Evolutionary conservation across 2,113 vertebrate species (phyloP).

Genomic region (Amazona vittata): DNA sequence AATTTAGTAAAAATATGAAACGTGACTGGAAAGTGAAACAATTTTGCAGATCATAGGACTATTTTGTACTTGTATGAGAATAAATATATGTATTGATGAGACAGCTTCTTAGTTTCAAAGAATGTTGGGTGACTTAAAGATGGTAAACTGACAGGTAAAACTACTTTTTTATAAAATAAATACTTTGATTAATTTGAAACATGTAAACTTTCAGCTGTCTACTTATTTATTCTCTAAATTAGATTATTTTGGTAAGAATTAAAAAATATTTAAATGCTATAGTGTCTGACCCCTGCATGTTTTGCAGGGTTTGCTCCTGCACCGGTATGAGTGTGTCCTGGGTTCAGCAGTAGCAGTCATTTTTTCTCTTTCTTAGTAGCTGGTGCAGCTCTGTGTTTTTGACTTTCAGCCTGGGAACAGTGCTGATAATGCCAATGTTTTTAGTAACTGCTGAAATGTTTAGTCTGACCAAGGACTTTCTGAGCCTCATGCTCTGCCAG

Average conservation of each 20-base stretch:
- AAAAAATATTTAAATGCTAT: neutral
- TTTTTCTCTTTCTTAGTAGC: too few species aligned
- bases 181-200: neutral
- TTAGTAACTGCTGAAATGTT: too few species aligned
- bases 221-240: neutral
- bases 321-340: neutral
- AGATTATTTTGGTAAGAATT: neutral
- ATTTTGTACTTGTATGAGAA: neutral
- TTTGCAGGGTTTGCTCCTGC: neutral
- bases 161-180: neutral
- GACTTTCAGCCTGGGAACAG: too few species aligned
- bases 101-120: neutral
- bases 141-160: neutral
- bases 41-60: neutral
- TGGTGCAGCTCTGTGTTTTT: too few species aligned
- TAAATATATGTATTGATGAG: neutral
- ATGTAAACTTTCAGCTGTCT: neutral
- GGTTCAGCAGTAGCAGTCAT: too few species aligned
- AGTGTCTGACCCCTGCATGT: neutral
- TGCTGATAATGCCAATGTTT: too few species aligned
- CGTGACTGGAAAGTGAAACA: neutral
- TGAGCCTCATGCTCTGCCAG: too few species aligned
- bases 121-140: neutral
- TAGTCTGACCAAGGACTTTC: too few species aligned
- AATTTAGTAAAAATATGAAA: neutral